Evolutionary conservation across 2,888 invertebrate species (phyloP).

Genomic region (Lottia gigantea): DNA sequence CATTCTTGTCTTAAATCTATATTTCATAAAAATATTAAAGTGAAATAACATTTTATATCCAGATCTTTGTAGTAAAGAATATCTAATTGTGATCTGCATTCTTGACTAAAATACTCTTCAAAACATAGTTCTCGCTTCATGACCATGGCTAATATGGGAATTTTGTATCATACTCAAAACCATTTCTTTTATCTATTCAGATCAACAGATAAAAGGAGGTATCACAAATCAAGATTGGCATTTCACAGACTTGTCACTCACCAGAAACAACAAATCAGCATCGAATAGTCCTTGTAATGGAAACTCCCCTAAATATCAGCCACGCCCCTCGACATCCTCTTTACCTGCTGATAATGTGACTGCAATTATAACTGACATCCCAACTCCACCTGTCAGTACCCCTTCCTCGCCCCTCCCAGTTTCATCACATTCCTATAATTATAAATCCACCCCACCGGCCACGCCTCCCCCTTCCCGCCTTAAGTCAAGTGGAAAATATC

Average conservation of each 20-base stretch:
- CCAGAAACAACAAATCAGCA: slow-evolving; percentile 58
- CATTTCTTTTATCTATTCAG: slow-evolving; percentile 64
- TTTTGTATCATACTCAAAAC: too few species aligned
- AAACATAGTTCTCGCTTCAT: too few species aligned
- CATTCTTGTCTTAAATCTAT: neutral
- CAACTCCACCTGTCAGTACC: slow-evolving; percentile 68
- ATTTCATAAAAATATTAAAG: neutral
- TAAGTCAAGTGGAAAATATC: slow-evolving; percentile 74
- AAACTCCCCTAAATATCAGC: slow-evolving; percentile 46
- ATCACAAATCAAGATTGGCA: slow-evolving; percentile 76
- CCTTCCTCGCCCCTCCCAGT: slow-evolving; percentile 61
- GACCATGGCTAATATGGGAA: too few species aligned
- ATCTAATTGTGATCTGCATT: too few species aligned
- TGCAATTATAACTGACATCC: slow-evolving; percentile 49
- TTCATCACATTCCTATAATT: slow-evolving; percentile 42
- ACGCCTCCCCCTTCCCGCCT: slow-evolving; percentile 71
- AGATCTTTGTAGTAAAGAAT: too few species aligned
- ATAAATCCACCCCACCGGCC: slow-evolving; percentile 71
- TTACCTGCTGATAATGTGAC: slow-evolving; percentile 62
- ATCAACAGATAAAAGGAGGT: slow-evolving; percentile 74
- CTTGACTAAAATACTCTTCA: too few species aligned
- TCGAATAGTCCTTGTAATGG: slow-evolving; percentile 55
- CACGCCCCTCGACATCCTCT: slow-evolving; percentile 59
- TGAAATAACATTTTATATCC: slow-evolving; percentile 13
- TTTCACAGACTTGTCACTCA: slow-evolving; percentile 79